These are phyloP conservation scores for Ennomos quercinarius DNA, from an alignment of 2,888 invertebrate genomes.

Conservation along the genomic window DNA sequence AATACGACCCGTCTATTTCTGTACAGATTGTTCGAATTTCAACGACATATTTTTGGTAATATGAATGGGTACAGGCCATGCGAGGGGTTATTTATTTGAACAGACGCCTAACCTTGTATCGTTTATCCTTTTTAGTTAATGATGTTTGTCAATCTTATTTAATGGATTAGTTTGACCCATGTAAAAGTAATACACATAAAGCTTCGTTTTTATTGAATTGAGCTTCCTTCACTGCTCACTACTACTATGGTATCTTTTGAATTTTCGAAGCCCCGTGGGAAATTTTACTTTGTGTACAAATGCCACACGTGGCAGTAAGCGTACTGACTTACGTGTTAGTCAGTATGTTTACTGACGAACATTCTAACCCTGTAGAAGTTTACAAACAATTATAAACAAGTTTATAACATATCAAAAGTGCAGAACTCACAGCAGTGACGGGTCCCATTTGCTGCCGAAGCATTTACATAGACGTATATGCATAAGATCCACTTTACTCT, in stretches of 20 bases:
- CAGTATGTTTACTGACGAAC: too few relatives aligned
- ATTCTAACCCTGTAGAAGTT: too few relatives aligned
- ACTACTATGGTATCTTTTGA: too few relatives aligned
- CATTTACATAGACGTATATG: slow-evolving; percentile 51
- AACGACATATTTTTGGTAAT: slow-evolving; percentile 25
- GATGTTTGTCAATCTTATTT: slow-evolving; percentile 18
- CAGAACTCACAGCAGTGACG: slow-evolving; percentile 30
- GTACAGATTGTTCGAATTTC: slow-evolving; percentile 26
- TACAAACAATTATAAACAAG: slow-evolving; percentile 10
- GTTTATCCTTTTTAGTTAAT: slow-evolving; percentile 16
- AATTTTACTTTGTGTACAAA: too few relatives aligned
- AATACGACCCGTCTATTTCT: slow-evolving; percentile 38
- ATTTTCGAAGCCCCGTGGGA: too few relatives aligned
- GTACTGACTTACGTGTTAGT: too few relatives aligned
- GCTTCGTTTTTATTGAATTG: not conserved
- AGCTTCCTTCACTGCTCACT: too few relatives aligned
- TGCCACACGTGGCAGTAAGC: too few relatives aligned
- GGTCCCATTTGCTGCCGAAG: slow-evolving; percentile 42
- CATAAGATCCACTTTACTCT: slow-evolving; percentile 61
- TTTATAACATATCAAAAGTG: too few relatives aligned
- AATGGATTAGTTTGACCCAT: slow-evolving; percentile 18
- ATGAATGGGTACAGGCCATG: slow-evolving; percentile 22
- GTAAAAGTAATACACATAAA: not conserved
- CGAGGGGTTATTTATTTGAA: slow-evolving; percentile 20
- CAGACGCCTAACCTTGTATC: slow-evolving; percentile 11